A percentile compares a stretch with the other conserved stretches of the same genome.
Evolutionary conservation across 2,113 vertebrate species (phyloP).

Genomic region (Istiophorus platypterus): DNA sequence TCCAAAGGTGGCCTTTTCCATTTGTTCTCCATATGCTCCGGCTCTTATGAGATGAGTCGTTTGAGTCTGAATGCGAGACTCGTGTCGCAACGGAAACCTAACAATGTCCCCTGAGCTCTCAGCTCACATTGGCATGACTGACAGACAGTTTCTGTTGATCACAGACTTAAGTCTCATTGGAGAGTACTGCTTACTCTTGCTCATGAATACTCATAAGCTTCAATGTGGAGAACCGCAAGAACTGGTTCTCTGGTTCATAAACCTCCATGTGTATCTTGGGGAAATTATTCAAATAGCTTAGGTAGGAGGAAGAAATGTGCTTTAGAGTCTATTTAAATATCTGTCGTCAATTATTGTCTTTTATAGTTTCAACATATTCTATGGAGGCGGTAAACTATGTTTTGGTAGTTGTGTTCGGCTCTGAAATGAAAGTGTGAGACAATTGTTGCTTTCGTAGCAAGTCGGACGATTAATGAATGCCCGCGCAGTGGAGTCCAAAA

Average conservation of each 20-base stretch:
- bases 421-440: neutral
- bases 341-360: slow-evolving; percentile 6
- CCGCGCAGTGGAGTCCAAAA: neutral
- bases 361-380: neutral
- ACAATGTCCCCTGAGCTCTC: slow-evolving; percentile 58
- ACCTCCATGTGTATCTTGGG: slow-evolving; percentile 47
- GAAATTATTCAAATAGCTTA: slow-evolving; percentile 43
- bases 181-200: slow-evolving; percentile 34
- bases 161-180: slow-evolving; percentile 52
- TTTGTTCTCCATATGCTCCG: slow-evolving; percentile 64
- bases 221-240: slow-evolving; percentile 31
- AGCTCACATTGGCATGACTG: slow-evolving; percentile 61
- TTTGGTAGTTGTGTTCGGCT: neutral
- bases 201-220: slow-evolving; percentile 66
- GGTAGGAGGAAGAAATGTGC: slow-evolving; percentile 3
- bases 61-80: slow-evolving; percentile 28
- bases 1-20: slow-evolving; percentile 37
- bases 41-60: slow-evolving; percentile 41
- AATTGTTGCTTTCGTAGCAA: slow-evolving; percentile 6
- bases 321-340: slow-evolving; percentile 40
- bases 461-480: neutral
- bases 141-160: slow-evolving; percentile 66
- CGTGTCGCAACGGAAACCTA: slow-evolving; percentile 59
- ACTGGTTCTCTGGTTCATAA: slow-evolving; percentile 22
- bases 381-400: neutral